Percentiles rank a stretch among this genome's conserved stretches.
Conservation (phyloP, 2,888 invertebrate genomes). For the Chymomyza amoena region DNA sequence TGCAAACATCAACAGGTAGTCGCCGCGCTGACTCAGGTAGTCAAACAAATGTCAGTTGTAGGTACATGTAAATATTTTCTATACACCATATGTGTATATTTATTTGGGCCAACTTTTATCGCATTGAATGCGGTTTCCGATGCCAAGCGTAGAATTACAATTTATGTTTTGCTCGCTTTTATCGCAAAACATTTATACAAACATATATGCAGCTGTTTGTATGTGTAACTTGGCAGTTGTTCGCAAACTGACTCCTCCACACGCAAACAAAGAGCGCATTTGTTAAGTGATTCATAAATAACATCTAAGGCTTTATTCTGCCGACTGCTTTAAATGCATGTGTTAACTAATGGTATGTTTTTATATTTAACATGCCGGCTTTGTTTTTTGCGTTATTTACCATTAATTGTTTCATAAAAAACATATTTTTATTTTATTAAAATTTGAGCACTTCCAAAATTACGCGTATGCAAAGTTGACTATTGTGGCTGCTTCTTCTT, state of each 20-base stretch:
- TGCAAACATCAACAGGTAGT: conserved; percentile 44
- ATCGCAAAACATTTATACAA: background rate
- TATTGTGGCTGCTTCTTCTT: background rate
- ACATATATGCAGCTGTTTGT: background rate
- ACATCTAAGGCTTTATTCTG: background rate
- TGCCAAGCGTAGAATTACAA: background rate
- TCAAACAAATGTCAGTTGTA: conserved; percentile 4
- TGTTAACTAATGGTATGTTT: background rate
- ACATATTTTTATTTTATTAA: background rate
- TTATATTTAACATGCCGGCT: background rate
- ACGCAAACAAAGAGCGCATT: background rate
- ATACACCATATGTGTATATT: background rate
- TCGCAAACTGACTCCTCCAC: background rate
- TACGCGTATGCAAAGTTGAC: background rate
- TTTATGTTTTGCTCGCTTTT: background rate
- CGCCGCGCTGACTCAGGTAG: conserved; percentile 33
- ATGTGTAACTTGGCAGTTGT: background rate
- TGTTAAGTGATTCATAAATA: background rate
- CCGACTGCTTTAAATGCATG: background rate
- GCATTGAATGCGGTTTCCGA: background rate
- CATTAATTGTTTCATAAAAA: background rate
- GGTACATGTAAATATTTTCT: background rate
- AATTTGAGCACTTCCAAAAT: background rate
- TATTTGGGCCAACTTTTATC: background rate
- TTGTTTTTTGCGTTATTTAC: background rate